These are phyloP conservation scores for Puma concolor DNA, from an alignment of 2,113 vertebrate genomes.

Conservation along the genomic window DNA sequence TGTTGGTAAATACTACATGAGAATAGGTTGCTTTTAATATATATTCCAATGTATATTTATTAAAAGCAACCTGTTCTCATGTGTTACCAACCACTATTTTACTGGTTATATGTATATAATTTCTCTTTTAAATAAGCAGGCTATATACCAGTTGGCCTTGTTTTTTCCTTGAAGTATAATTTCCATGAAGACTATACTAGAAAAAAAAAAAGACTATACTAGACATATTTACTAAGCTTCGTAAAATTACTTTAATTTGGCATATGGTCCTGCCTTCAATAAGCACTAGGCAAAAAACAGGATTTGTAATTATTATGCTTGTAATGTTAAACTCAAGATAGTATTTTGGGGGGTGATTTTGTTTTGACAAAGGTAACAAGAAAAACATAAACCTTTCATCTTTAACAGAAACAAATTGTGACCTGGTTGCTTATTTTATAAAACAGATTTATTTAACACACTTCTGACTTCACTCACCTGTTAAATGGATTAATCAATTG, in stretches of 20 bases:
- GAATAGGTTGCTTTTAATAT: background rate
- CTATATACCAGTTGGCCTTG: background rate
- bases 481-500: background rate
- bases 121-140: background rate
- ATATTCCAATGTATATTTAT: background rate
- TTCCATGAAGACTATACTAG: background rate
- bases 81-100: background rate
- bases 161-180: constrained; percentile 4
- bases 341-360: background rate
- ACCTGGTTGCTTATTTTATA: background rate
- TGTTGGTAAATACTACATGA: constrained; percentile 12
- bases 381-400: constrained; percentile 45
- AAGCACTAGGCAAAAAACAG: constrained; percentile 10
- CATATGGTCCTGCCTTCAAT: background rate
- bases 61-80: background rate
- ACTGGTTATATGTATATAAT: background rate
- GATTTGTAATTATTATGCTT: background rate
- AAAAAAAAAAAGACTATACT: background rate
- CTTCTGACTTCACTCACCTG: background rate
- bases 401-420: constrained; percentile 32
- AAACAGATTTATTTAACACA: background rate
- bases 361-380: constrained; percentile 40
- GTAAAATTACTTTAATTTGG: constrained; percentile 48
- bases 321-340: background rate
- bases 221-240: constrained; percentile 8